Evolutionary conservation across 2,797 vertebrate genomes (phyloP).

Genomic region (Lacerta bilineata): DNA sequence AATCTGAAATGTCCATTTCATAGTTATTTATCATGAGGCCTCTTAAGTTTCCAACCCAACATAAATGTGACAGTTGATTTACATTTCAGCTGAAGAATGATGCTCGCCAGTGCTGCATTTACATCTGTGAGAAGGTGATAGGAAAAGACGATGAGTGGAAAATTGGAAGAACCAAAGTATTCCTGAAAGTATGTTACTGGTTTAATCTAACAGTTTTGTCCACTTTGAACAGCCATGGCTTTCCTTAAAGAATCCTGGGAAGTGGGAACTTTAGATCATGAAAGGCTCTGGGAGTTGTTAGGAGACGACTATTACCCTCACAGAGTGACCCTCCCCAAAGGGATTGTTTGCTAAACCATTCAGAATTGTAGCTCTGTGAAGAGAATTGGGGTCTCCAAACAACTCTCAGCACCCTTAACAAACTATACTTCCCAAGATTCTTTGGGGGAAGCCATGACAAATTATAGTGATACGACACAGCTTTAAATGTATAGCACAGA

Average conservation of each 20-base stretch:
- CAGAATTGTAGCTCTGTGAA: too few species aligned
- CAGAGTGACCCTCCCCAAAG: background rate
- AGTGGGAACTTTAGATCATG: too few species aligned
- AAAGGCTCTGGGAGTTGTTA: background rate
- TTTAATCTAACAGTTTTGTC: background rate
- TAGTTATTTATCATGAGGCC: slow-evolving; percentile 30
- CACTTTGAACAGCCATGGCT: too few species aligned
- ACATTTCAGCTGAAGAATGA: slow-evolving; percentile 80
- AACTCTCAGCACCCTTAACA: too few species aligned
- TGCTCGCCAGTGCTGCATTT: slow-evolving; percentile 82
- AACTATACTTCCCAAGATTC: too few species aligned
- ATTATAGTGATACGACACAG: background rate
- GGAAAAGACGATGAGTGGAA: slow-evolving; percentile 88
- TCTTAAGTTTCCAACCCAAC: slow-evolving; percentile 45
- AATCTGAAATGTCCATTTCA: slow-evolving; percentile 36
- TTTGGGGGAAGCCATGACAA: background rate
- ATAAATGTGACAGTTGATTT: slow-evolving; percentile 56
- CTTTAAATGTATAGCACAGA: background rate
- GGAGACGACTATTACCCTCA: background rate
- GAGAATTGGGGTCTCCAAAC: too few species aligned
- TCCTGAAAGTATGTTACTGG: slow-evolving; percentile 90
- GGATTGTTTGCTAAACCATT: too few species aligned
- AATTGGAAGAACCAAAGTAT: slow-evolving; percentile 93
- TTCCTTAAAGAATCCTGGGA: too few species aligned
- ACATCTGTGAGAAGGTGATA: slow-evolving; percentile 85